Conservation (phyloP, 2,797 vertebrate genomes). For the Sebastes oblongus region DNA sequence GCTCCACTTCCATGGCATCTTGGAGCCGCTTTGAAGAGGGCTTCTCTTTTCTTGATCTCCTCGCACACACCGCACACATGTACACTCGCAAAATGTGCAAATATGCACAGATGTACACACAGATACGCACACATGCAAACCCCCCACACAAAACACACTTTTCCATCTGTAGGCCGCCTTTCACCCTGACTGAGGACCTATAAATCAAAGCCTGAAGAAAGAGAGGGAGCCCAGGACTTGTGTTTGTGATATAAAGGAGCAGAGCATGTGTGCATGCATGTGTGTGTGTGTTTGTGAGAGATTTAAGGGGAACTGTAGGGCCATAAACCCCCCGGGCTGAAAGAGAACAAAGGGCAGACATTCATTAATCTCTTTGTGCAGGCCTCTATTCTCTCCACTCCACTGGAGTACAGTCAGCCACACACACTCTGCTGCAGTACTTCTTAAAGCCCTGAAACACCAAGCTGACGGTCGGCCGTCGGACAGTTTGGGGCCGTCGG, state of each 20-base stretch:
- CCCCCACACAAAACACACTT: constrained; percentile 21
- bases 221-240: constrained; percentile 37
- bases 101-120: constrained; percentile 26
- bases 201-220: constrained; percentile 66
- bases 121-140: constrained; percentile 8
- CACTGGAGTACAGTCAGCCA: constrained; percentile 35
- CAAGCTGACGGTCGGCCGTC: no score
- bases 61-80: not conserved
- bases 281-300: constrained; percentile 16
- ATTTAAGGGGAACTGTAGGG: constrained; percentile 62
- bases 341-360: constrained; percentile 68
- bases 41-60: constrained; percentile 40
- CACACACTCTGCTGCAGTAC: constrained; percentile 27
- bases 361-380: constrained; percentile 66
- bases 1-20: constrained; percentile 50
- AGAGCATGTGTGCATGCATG: constrained; percentile 7
- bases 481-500: no score
- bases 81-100: constrained; percentile 5
- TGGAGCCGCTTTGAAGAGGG: constrained; percentile 55
- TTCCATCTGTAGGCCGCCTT: constrained; percentile 61
- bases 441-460: not conserved
- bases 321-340: constrained; percentile 54
- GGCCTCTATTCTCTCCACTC: constrained; percentile 41
- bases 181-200: constrained; percentile 37
- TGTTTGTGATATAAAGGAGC: constrained; percentile 48